Evolutionary conservation across 2,888 invertebrate genomes (phyloP), one percentile per base, ranked within the genome.

Genomic region (Mellilla xanthometata): DNA sequence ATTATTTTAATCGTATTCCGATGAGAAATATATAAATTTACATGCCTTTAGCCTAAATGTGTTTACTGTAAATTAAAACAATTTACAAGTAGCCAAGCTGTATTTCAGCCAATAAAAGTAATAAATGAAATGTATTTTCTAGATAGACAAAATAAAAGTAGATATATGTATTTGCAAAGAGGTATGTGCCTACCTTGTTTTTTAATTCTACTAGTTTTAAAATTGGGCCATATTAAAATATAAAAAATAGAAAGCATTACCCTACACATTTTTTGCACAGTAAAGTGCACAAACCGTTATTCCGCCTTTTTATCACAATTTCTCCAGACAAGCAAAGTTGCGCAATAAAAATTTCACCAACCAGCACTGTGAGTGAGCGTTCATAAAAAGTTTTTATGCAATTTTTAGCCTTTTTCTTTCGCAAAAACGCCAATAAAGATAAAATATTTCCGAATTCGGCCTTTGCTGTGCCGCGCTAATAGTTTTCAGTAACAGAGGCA

Each of bases 381-480:
- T 58, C 65, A 65, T 64, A 57, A 47, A 49, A 28, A 36, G 7
- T 60, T 67, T 75, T 73, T 74, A 79, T 67, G 80, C 78, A 78
- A 77, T 72, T 68, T 68, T 64, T 56, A 61, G 55, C 50, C 58
- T 64, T 70, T 66, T 64, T 68, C 39, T 35, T 40, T 49, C 64
- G 78, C 72, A 70, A 77, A 74, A 73, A 56, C 56, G 50, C 32
- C 23, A 51, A 49, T 51, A 51, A 55, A 63, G 52, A 60, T 62
- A 54, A 53, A 54, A 54, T 59, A 19, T 64, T 62, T 57, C 28
- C 31, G 52, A 48, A 59, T 58, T 52, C 52, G 52, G 50, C 48
- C 59, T 65, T 68, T 71, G 60, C 55, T 55, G 49, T 56, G 52
- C 31, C 38, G 81, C 88, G 87, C 83, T 83, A 85, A 86, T 84